Conservation (phyloP, 2,888 invertebrate genomes). For the Octonoba sinensis region DNA sequence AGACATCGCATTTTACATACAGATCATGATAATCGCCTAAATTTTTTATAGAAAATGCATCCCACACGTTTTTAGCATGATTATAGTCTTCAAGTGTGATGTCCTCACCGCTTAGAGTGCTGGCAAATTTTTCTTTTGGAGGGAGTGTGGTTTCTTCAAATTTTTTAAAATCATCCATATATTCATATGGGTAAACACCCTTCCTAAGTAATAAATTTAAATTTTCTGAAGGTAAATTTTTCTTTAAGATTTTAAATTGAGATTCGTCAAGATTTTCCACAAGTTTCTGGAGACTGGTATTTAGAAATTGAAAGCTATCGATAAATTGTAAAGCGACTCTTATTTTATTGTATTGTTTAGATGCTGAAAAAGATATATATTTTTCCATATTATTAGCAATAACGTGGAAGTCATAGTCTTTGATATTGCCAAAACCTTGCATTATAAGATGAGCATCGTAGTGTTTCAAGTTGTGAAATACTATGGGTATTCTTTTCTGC, state of each 20-base stretch:
- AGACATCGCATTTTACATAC: slow-evolving; percentile 66
- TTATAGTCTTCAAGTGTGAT: background rate
- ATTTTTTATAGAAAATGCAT: slow-evolving; percentile 35
- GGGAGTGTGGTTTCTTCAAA: background rate
- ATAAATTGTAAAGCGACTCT: background rate
- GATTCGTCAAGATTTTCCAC: background rate
- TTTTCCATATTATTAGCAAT: background rate
- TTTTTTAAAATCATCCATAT: background rate
- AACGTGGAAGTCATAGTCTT: background rate
- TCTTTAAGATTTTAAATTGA: background rate
- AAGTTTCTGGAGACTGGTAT: background rate
- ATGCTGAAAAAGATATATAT: background rate
- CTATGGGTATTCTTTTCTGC: background rate
- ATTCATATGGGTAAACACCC: background rate
- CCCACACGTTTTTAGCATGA: slow-evolving; percentile 20
- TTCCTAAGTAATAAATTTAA: background rate
- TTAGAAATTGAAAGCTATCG: background rate
- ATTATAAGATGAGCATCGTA: background rate
- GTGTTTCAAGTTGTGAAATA: background rate
- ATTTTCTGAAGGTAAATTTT: background rate
- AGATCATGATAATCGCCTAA: slow-evolving; percentile 67
- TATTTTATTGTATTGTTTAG: background rate
- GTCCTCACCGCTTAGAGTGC: background rate
- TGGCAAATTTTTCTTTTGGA: background rate
- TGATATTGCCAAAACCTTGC: background rate